Base-by-base conservation (phyloP, 2,888 invertebrate species). In the Silvanus unidentatus region DNA sequence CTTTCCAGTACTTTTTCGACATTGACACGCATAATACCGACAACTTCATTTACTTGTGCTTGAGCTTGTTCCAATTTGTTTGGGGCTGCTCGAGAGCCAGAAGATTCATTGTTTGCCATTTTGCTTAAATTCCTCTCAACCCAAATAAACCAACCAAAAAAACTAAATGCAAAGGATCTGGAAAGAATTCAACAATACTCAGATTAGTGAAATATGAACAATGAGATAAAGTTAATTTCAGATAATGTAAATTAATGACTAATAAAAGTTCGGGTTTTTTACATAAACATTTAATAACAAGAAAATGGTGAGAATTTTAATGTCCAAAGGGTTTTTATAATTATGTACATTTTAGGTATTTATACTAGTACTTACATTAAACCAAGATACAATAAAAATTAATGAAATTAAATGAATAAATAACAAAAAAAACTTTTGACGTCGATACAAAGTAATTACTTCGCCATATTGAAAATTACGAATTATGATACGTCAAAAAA, bases 1-100 rank as follows among this genome's bases (percentile, higher is more conserved):
- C 96, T 80, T 73, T 96, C 95, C 55, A 97, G 74, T 13, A 97
- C 96, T 71, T 95, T 96, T 67, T 96, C 95, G 40, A 96, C 95
- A 72, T 96, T 97, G 43, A 88, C 83, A 73, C 89, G 85, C 96
- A 96, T 96, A 53, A 97, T 96, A 57, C 88, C 91, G 49, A 92
- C 91, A 53, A 92, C 92, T 81, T 86, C 72, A 45, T 72, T 70
- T 10, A 72, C 72, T 57, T 72, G 72, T 43, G 68, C 67, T 53
- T 72, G 72, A 42, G 72, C 69, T 52, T 72, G 67, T 49, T 71
- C 68, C 53, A 72, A 54, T 49, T 64, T 65, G 41, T 56, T 61
- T 11, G 59, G 58, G 22, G 4, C 22, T 36, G 52, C 39, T 35
- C 53, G 55, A 43, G 32, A 32, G 3, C 11, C 32, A 5, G 32